Evolutionary conservation across 1,140 invertebrate genomes (phyloP), one percentile per base, ranked within the genome.

Genomic region (Macrosteles quadrilineatus): DNA sequence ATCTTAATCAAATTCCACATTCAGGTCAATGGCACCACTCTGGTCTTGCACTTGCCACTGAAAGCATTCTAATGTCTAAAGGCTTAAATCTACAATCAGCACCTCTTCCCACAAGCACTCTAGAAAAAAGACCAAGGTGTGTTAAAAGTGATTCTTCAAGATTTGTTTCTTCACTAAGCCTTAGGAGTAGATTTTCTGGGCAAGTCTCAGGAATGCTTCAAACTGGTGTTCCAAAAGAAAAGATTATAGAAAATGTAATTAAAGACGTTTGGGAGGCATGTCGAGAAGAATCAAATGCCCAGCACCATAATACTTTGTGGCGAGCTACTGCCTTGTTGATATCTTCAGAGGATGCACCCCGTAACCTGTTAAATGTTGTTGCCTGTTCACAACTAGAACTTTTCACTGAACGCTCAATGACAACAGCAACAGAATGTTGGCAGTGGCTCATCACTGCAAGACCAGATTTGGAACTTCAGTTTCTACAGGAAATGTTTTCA

Each of bases 361-460:
- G 92, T 4, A 85, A 86, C 25, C 80, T 96, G 14, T 80, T 97
- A 29, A 91, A 95, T 77, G 86, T 88, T 29, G 84, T 97, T 32
- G 91, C 91, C 77, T 85, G 87, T 84, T 87, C 86, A 0, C 95
- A 96, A 75, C 87, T 98, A 14, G 89, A 94, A 73, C 80, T 96
- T 17, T 99, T 99, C 81, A 96, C 92, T 0, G 90, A 92, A 72
- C 88, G 89, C 71, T 91, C 95, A 0, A 92, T 98, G 84, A 87
- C 88, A 27, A 90, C 93, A 2, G 92, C 94, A 1, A 90, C 98
- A 2, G 94, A 97, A 73, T 99, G 97, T 79, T 99, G 98, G 98
- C 95, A 98, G 73, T 99, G 98, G 98, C 83, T 99, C 65, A 85
- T 98, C 1, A 97, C 96, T 1, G 93, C 96, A 0, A 83, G 95